Evolutionary conservation across 2,113 vertebrate species (phyloP).

Genomic region (Pterocles orientalis): DNA sequence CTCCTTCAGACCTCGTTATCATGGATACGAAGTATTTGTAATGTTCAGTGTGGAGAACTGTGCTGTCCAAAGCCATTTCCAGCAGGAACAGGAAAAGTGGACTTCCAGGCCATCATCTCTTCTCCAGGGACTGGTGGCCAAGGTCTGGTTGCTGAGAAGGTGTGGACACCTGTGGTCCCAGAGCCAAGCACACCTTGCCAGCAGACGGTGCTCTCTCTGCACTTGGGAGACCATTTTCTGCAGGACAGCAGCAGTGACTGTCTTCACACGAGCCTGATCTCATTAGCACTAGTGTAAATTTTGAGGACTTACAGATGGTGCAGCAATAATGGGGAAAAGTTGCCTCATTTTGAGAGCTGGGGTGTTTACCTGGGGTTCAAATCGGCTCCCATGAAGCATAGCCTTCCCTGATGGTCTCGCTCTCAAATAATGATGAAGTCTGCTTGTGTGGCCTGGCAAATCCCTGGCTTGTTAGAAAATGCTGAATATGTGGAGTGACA

Average conservation of each 20-base stretch:
- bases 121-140: background rate
- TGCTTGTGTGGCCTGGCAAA: background rate
- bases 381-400: background rate
- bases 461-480: conserved; percentile 4
- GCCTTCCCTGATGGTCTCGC: background rate
- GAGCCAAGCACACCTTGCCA: background rate
- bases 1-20: background rate
- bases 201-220: background rate
- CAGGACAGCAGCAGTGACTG: background rate
- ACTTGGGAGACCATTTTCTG: background rate
- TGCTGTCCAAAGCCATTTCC: background rate
- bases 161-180: accelerated
- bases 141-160: background rate
- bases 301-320: background rate
- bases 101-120: background rate
- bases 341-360: accelerated
- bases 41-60: background rate
- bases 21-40: background rate
- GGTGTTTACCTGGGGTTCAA: background rate
- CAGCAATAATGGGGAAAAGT: background rate
- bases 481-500: background rate
- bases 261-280: background rate
- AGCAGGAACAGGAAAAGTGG: background rate
- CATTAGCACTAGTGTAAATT: background rate
- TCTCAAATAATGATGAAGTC: background rate